Percentiles rank a stretch among this genome's conserved stretches.
Conservation (phyloP, 2,888 invertebrate genomes). For the Xanthorhoe spadicearia region DNA sequence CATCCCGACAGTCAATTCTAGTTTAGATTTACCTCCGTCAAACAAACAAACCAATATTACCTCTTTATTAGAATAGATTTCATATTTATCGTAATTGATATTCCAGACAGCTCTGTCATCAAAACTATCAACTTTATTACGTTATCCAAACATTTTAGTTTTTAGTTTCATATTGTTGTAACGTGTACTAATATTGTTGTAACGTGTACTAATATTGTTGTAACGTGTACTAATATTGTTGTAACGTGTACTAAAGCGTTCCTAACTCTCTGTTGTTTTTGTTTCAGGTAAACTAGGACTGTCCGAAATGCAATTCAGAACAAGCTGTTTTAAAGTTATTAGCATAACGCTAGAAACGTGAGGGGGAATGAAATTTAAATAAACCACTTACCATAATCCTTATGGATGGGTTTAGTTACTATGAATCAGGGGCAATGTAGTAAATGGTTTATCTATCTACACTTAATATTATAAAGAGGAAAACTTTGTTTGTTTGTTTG, state of each 20-base stretch:
- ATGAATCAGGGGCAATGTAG: slow-evolving; percentile 6
- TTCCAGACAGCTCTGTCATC: not conserved
- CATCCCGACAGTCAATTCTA: too few species aligned
- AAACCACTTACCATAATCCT: slow-evolving; percentile 54
- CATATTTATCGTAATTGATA: not conserved
- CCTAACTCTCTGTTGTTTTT: slow-evolving; percentile 34
- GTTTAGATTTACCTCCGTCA: too few species aligned
- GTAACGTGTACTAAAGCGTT: slow-evolving; percentile 1
- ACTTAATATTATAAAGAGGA: too few species aligned
- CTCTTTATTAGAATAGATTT: not conserved
- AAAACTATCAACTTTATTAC: not conserved
- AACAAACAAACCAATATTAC: too few species aligned
- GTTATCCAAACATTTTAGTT: slow-evolving; percentile 24
- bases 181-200: not conserved
- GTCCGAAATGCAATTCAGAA: slow-evolving; percentile 14
- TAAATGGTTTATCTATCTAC: slow-evolving; percentile 8
- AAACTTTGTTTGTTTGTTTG: too few species aligned
- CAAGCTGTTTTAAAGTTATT: slow-evolving; percentile 45
- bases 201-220: not conserved
- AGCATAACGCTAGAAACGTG: slow-evolving; percentile 45
- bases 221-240: not conserved
- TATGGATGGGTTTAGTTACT: slow-evolving; percentile 12
- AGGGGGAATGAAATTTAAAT: slow-evolving; percentile 54
- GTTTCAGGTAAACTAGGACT: slow-evolving; percentile 40
- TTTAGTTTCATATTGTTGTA: not conserved